phyloP scores from a whole-genome alignment of 53 echinoderm and acorn worm genomes.

The Crossaster papposus region DNA sequence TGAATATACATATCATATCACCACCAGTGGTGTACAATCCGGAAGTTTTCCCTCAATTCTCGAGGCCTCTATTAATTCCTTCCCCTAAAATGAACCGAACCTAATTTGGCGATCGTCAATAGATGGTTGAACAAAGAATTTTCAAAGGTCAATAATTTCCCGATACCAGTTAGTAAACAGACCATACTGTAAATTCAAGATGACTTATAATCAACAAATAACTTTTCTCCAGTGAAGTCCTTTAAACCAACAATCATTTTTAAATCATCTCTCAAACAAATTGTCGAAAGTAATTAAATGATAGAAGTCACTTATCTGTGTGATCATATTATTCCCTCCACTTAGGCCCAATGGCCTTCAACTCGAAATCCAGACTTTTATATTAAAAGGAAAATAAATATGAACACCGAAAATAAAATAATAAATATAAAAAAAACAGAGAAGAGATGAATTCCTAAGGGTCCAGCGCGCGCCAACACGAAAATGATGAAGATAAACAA shows the following conservation, averaged over 20 bases:
- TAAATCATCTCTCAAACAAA: neutral
- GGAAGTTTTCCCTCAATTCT: too few species aligned
- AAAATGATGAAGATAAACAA: neutral
- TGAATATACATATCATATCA: too few species aligned
- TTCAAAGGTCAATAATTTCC: too few species aligned
- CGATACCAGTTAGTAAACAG: neutral
- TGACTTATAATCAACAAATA: neutral
- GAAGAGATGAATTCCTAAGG: neutral
- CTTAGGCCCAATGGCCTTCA: neutral
- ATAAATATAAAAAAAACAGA: neutral
- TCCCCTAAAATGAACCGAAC: too few species aligned
- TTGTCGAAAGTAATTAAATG: neutral
- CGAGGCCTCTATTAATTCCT: too few species aligned
- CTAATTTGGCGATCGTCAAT: too few species aligned
- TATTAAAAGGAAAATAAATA: constrained; percentile 9
- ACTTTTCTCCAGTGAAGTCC: neutral
- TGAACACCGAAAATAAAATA: neutral
- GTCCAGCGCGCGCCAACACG: constrained; percentile 1
- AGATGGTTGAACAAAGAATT: too few species aligned
- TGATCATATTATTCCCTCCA: neutral
- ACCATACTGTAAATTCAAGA: neutral
- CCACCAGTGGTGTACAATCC: too few species aligned
- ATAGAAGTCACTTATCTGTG: neutral
- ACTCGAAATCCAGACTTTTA: neutral
- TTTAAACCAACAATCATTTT: neutral